These are phyloP conservation scores for Chaetophractus vellerosus DNA, from an alignment of 2,797 vertebrate species.

Conservation along the genomic window DNA sequence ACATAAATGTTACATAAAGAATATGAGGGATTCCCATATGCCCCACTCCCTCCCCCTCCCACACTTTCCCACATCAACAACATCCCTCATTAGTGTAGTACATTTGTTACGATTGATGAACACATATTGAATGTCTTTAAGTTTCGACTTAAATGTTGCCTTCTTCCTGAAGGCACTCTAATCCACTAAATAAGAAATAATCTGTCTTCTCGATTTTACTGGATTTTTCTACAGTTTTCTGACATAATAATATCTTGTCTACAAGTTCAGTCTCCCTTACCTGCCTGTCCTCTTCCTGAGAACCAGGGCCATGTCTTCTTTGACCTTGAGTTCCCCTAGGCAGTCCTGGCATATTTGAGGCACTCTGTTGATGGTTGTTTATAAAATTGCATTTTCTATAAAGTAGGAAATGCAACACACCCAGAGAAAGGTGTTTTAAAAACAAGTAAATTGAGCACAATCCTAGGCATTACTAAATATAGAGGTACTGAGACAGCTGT, in stretches of 20 bases:
- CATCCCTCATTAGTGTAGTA: too few relatives aligned
- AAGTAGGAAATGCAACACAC: constrained; percentile 26
- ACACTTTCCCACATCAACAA: too few relatives aligned
- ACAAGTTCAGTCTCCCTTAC: not conserved
- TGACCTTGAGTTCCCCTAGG: not conserved
- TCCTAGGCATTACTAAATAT: constrained; percentile 66
- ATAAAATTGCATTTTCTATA: not conserved
- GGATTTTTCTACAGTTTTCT: not conserved
- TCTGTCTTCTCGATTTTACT: not conserved
- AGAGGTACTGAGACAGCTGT: constrained; percentile 27
- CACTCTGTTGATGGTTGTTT: not conserved
- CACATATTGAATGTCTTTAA: too few relatives aligned
- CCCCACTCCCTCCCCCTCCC: too few relatives aligned
- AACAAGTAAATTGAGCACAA: constrained; percentile 37
- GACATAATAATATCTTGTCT: not conserved
- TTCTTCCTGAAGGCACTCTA: not conserved
- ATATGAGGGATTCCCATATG: too few relatives aligned
- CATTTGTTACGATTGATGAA: too few relatives aligned
- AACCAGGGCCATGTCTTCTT: not conserved
- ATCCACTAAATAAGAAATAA: not conserved
- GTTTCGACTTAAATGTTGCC: not conserved
- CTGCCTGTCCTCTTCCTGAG: not conserved
- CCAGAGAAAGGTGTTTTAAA: constrained; percentile 41
- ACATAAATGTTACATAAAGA: too few relatives aligned
- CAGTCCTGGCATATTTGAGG: accelerated